phyloP scores from a whole-genome alignment of 2,113 vertebrate genomes.

The Thymallus thymallus region DNA sequence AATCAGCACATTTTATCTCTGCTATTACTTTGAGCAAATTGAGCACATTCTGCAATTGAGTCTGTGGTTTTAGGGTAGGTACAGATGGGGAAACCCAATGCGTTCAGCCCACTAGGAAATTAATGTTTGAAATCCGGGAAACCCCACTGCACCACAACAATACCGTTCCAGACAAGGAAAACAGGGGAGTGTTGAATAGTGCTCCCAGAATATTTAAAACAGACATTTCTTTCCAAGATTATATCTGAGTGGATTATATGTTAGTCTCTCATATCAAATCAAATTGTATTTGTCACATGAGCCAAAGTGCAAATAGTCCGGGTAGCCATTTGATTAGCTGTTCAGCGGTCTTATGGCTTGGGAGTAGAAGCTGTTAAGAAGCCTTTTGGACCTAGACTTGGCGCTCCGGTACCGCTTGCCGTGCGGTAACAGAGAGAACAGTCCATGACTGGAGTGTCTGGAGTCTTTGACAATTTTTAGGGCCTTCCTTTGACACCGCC shows the following conservation, averaged over 20 bases:
- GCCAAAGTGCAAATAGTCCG: too few relatives aligned
- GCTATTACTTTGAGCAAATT: too few relatives aligned
- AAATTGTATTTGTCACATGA: too few relatives aligned
- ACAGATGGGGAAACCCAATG: slow-evolving; percentile 15
- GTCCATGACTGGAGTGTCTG: too few relatives aligned
- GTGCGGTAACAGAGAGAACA: too few relatives aligned
- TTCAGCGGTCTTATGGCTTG: too few relatives aligned
- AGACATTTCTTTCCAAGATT: neutral
- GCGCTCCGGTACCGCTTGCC: too few relatives aligned
- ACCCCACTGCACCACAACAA: slow-evolving; percentile 24
- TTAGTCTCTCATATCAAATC: neutral
- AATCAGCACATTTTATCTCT: neutral
- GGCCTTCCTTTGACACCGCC: too few relatives aligned
- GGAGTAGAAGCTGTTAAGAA: too few relatives aligned
- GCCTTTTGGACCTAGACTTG: too few relatives aligned
- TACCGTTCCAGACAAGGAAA: slow-evolving; percentile 46
- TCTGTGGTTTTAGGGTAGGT: slow-evolving; percentile 2
- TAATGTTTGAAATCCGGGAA: slow-evolving; percentile 31
- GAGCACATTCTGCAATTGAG: neutral
- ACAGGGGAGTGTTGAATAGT: slow-evolving; percentile 47
- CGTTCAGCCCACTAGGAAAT: slow-evolving; percentile 3
- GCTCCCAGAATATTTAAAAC: slow-evolving; percentile 42
- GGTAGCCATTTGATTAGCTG: too few relatives aligned
- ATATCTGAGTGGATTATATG: slow-evolving; percentile 9
- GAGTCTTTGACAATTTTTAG: too few relatives aligned